These are phyloP conservation scores for Carapus acus DNA, from an alignment of 2,797 vertebrate species.

Conservation along the genomic window DNA sequence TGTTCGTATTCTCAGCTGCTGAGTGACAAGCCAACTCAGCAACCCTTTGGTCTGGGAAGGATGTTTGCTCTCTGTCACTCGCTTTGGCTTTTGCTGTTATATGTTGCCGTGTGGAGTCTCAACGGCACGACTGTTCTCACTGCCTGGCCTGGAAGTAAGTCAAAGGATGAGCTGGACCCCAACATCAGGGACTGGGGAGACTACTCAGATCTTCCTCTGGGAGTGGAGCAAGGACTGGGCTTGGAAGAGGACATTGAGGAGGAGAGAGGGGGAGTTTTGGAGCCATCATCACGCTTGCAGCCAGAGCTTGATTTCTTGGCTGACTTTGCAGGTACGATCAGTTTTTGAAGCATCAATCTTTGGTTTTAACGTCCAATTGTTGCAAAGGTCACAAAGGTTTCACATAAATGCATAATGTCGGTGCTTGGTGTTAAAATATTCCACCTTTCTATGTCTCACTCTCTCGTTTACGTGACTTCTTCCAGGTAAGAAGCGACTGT, in stretches of 20 bases:
- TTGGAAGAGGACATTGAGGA: conserved; percentile 36
- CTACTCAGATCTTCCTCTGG: conserved; percentile 56
- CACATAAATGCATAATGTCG: too few species aligned
- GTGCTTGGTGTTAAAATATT: too few species aligned
- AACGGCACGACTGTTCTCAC: conserved; percentile 32
- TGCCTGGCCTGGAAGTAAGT: conserved; percentile 43
- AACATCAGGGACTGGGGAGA: conserved; percentile 65
- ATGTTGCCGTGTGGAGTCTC: conserved; percentile 61
- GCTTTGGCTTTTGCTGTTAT: conserved; percentile 40
- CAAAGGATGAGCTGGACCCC: conserved; percentile 55
- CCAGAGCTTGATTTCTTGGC: conserved; percentile 68
- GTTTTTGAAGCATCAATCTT: neutral
- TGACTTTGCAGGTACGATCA: conserved; percentile 65
- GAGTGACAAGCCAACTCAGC: conserved; percentile 16
- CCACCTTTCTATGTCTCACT: neutral
- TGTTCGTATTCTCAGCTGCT: conserved; percentile 22
- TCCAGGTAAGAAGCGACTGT: conserved; percentile 72
- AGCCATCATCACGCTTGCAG: conserved; percentile 32
- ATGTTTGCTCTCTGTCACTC: conserved; percentile 51
- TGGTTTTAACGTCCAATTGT: too few species aligned
- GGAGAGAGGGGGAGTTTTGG: conserved; percentile 25
- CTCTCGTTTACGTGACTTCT: neutral
- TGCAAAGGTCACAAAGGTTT: too few species aligned
- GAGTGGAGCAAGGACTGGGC: conserved; percentile 41
- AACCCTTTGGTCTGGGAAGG: conserved; percentile 20